These are phyloP conservation scores for Aphodius granarius DNA, from an alignment of 2,888 invertebrate species.

Conservation along the genomic window DNA sequence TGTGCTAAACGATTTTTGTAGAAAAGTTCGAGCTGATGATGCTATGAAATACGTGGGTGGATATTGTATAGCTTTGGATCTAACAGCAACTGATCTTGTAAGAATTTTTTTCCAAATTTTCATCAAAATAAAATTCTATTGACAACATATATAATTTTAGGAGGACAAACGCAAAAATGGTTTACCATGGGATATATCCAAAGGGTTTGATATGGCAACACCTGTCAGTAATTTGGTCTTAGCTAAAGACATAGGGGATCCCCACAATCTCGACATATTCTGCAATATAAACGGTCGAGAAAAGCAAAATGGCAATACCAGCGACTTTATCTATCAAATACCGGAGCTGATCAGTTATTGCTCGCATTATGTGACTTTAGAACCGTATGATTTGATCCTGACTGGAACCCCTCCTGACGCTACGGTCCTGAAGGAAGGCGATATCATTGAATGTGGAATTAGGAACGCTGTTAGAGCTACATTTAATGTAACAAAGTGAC, in stretches of 20 bases:
- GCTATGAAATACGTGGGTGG: conserved; percentile 68
- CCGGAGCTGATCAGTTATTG: conserved; percentile 67
- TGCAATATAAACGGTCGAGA: conserved; percentile 63
- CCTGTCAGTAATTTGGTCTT: conserved; percentile 70
- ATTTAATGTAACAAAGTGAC: conserved; percentile 43
- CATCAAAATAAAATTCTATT: background rate
- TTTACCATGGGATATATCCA: conserved; percentile 73
- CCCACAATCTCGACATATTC: conserved; percentile 62
- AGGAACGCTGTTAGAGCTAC: conserved; percentile 50
- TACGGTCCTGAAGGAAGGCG: conserved; percentile 63
- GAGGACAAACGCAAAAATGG: conserved; percentile 47
- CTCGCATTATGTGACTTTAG: conserved; percentile 70
- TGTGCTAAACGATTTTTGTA: conserved; percentile 65
- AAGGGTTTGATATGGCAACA: conserved; percentile 79
- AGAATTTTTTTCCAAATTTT: too few species aligned
- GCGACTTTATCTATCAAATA: conserved; percentile 70
- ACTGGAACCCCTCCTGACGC: conserved; percentile 78
- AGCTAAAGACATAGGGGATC: conserved; percentile 57
- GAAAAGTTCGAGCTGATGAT: conserved; percentile 57
- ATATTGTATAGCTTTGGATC: conserved; percentile 72
- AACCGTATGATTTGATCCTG: conserved; percentile 72
- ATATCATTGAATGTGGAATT: conserved; percentile 66
- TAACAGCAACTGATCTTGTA: conserved; percentile 55
- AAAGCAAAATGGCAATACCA: conserved; percentile 65
- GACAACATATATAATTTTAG: background rate